Conservation (phyloP, 23 tunicate genomes). For the Ciona savignyi region DNA sequence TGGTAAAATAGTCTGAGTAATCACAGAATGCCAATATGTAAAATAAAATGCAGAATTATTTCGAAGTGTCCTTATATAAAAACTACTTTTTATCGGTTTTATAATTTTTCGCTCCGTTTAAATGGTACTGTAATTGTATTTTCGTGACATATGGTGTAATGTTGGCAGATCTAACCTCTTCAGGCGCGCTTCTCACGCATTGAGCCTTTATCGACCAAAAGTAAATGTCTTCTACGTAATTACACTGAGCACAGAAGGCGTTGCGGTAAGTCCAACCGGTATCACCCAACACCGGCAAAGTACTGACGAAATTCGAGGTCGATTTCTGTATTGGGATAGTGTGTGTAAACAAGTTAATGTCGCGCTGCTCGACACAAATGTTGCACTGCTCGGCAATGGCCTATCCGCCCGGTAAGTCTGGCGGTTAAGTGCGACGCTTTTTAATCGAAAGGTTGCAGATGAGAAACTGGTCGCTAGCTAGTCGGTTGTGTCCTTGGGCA, state of each 20-base stretch:
- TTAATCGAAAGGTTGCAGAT: too few species aligned
- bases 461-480: too few species aligned
- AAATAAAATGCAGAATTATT: background rate
- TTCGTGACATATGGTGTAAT: background rate
- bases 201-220: constrained; percentile 61
- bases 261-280: constrained; percentile 81
- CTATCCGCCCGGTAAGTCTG: too few species aligned
- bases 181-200: constrained; percentile 70
- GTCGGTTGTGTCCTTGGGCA: too few species aligned
- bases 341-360: constrained; percentile 1
- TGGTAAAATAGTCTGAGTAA: background rate
- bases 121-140: too few species aligned
- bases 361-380: too few species aligned
- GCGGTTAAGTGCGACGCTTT: too few species aligned
- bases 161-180: too few species aligned
- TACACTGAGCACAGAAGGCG: constrained; percentile 85
- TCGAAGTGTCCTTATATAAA: background rate
- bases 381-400: too few species aligned
- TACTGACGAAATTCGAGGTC: constrained; percentile 19
- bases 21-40: background rate
- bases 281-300: constrained; percentile 57
- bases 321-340: constrained; percentile 3
- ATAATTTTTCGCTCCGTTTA: background rate
- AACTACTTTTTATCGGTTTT: background rate
- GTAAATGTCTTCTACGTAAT: constrained; percentile 29